Conservation (phyloP, 2,797 vertebrate species). For the Enteromius anoplus region DNA sequence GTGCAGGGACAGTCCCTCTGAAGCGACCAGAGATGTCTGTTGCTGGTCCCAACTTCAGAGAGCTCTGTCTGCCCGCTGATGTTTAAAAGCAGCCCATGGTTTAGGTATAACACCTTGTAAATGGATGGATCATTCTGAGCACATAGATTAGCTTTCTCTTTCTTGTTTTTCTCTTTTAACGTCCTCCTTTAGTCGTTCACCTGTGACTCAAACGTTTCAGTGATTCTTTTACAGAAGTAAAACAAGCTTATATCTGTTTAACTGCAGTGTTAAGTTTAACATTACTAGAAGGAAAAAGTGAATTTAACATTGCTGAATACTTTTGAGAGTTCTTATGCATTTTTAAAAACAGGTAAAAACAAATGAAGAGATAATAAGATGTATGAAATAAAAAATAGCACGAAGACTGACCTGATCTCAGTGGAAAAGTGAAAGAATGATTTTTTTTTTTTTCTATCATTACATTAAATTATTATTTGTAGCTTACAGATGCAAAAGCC, state of each 20-base stretch:
- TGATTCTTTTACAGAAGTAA: background rate
- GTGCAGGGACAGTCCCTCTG: slow-evolving; percentile 12
- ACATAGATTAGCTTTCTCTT: background rate
- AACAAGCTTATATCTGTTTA: background rate
- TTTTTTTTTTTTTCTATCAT: background rate
- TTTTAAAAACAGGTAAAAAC: background rate
- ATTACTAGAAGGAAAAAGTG: background rate
- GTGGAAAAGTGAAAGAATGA: background rate
- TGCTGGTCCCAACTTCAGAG: background rate
- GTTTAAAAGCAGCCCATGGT: background rate
- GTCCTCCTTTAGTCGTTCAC: background rate
- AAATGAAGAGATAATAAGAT: background rate
- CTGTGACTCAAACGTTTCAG: background rate
- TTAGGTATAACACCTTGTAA: background rate
- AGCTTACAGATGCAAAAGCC: too few species aligned
- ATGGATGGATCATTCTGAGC: background rate
- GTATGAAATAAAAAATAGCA: too few species aligned
- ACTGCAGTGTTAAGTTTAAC: background rate
- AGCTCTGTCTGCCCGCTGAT: background rate
- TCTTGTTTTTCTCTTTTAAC: background rate
- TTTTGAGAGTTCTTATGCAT: background rate
- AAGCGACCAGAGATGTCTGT: background rate
- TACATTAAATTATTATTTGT: background rate
- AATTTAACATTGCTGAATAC: background rate
- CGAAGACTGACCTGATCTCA: background rate